Base-by-base conservation (phyloP, 2,113 vertebrate genomes). In the Rhegmatorhina hoffmannsi region DNA sequence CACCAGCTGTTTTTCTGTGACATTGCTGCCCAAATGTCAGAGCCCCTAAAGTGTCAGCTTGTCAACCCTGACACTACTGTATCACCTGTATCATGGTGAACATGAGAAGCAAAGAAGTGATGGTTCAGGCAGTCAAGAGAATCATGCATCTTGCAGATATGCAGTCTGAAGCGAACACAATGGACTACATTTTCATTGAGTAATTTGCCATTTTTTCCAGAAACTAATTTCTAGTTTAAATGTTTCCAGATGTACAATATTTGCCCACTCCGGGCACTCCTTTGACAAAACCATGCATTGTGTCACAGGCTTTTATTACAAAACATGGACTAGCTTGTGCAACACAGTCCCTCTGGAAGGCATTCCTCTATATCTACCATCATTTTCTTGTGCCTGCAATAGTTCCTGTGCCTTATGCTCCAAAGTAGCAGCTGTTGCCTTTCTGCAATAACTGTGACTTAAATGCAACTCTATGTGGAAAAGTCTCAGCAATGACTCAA, bases 231-330 rank as follows among this genome's bases (percentile, higher is more conserved):
- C 58, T 87, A 40, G 26, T 84, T 88, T 75, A 94, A 92, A 88
- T 44, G 50, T 38, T 91, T 89, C 91, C 92, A 97, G 85, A 91
- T 93, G 88, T 53, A 49, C 67, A 70, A 0, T 56, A 64, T 75
- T 69, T 94, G 84, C 68, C 64, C 73, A 89, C 81, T 94, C 60
- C 6, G 49, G 78, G 59, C 81, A 95, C 83, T 89, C n/a, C 55
- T 94, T 60, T 38, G 86, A 90, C 85, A 94, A 77, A 87, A 88
- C 50, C 92, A 84, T 20, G 83, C 88, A 81, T 73, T 86, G 75
- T 92, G 93, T 92, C 96, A 95, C 87, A 92, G 53, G 63, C 78
- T 80, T 95, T 67, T 90, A 67, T 94, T 94, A 92, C 63, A 90
- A 70, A 85, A 95, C 95, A 82, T 14, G 20, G 40, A 90, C n/a